These are phyloP conservation scores for Oreortyx pictus DNA, from an alignment of 2,797 vertebrate genomes.

Conservation along the genomic window DNA sequence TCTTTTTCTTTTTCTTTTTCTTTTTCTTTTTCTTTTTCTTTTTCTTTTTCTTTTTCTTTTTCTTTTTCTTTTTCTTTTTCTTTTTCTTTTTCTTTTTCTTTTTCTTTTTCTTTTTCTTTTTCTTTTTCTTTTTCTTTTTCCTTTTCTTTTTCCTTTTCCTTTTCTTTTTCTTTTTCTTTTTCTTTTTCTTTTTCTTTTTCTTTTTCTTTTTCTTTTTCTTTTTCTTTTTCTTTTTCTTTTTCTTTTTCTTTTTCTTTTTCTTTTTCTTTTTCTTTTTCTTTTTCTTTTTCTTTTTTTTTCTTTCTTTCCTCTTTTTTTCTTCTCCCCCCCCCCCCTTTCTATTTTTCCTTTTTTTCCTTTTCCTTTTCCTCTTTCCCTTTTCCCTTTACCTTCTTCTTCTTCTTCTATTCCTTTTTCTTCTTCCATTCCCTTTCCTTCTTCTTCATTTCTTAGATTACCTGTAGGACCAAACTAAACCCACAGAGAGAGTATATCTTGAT, in stretches of 20 bases:
- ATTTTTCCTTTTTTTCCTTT: background rate
- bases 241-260: no score
- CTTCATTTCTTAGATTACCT: background rate
- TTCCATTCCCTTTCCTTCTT: background rate
- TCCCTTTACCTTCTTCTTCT: background rate
- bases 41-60: background rate
- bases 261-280: background rate
- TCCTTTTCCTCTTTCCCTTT: background rate
- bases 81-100: rapidly evolving
- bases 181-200: background rate
- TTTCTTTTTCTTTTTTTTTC: background rate
- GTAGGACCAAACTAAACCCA: background rate
- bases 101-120: background rate
- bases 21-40: background rate
- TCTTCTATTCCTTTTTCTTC: background rate
- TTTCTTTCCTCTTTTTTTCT: no score
- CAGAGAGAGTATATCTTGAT: background rate
- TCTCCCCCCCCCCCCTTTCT: no score
- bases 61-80: background rate
- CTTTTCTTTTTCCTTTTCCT: no score
- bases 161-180: background rate
- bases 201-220: rapidly evolving
- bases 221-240: background rate
- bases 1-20: background rate
- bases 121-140: no score